Evolutionary conservation across 2,113 vertebrate species (phyloP).

Genomic region (Steatornis caripensis): DNA sequence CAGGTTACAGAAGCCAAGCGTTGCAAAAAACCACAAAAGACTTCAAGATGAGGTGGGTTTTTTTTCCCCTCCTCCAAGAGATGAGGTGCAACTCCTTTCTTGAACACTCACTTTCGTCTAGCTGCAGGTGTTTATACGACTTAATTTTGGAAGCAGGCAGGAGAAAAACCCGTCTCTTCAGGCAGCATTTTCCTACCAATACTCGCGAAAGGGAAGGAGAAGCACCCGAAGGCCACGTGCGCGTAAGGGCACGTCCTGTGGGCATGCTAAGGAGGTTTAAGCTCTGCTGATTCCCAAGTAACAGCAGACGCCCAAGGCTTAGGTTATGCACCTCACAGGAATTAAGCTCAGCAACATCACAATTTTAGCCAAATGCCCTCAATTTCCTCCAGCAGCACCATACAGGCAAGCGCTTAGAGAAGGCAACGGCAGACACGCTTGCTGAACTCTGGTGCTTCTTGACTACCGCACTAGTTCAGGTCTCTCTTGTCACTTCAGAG

Average conservation of each 20-base stretch:
- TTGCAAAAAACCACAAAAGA: not conserved
- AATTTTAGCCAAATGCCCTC: not conserved
- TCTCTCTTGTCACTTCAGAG: not conserved
- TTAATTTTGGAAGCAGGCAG: not conserved
- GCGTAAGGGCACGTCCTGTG: rapidly evolving
- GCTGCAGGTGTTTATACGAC: not conserved
- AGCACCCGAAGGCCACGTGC: not conserved
- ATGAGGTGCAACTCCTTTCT: not conserved
- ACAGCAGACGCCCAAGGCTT: rapidly evolving
- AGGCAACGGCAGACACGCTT: rapidly evolving
- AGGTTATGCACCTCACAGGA: not conserved
- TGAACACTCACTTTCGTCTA: not conserved
- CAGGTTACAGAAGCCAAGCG: not conserved
- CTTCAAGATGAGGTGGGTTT: not conserved
- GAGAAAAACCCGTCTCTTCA: not conserved
- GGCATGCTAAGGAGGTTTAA: not conserved
- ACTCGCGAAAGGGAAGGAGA: not conserved
- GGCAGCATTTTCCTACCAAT: not conserved
- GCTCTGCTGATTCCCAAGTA: not conserved
- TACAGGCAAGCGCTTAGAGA: not conserved
- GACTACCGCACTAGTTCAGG: no score
- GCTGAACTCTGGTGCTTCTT: not conserved
- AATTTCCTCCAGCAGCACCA: not conserved
- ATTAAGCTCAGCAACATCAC: not conserved
- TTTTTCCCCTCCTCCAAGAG: not conserved